phyloP scores from a whole-genome alignment of 2,113 vertebrate genomes.

The Gasterosteus aculeatus region DNA sequence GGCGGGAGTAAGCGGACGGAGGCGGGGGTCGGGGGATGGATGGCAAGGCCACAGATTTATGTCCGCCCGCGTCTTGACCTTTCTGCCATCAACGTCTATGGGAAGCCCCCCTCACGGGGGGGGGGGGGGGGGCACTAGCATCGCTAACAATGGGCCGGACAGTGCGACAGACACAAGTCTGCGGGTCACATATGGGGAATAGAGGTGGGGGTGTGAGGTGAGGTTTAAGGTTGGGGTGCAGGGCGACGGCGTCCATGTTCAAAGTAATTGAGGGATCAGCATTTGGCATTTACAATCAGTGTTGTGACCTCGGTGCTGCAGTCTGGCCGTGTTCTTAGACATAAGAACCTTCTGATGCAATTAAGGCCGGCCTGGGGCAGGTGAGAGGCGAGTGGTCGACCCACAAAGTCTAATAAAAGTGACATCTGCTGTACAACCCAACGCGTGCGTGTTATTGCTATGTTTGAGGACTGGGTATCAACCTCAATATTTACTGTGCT shows the following conservation, averaged over 20 bases:
- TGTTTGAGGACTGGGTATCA: neutral
- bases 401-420: neutral
- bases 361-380: neutral
- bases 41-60: conserved; percentile 63
- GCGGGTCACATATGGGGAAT: conserved; percentile 39
- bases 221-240: conserved; percentile 20
- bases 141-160: conserved; percentile 56
- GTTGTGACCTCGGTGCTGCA: conserved; percentile 20
- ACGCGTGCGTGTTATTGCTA: neutral
- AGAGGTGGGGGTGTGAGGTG: conserved; percentile 8
- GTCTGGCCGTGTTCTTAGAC: conserved; percentile 1
- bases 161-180: conserved; percentile 34
- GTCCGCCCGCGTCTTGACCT: conserved; percentile 66
- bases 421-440: conserved; percentile 6
- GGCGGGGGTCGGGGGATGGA: conserved; percentile 47
- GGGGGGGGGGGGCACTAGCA: neutral
- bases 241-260: conserved; percentile 42
- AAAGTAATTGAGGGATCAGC: conserved; percentile 51
- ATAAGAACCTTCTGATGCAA: conserved; percentile 3
- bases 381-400: conserved; percentile 1
- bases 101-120: conserved; percentile 54
- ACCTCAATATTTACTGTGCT: neutral
- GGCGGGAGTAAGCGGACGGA: conserved; percentile 15
- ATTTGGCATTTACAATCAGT: conserved; percentile 56
- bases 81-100: conserved; percentile 60